These are phyloP conservation scores for Morone chrysops DNA, from an alignment of 2,113 vertebrate species.

Conservation along the genomic window DNA sequence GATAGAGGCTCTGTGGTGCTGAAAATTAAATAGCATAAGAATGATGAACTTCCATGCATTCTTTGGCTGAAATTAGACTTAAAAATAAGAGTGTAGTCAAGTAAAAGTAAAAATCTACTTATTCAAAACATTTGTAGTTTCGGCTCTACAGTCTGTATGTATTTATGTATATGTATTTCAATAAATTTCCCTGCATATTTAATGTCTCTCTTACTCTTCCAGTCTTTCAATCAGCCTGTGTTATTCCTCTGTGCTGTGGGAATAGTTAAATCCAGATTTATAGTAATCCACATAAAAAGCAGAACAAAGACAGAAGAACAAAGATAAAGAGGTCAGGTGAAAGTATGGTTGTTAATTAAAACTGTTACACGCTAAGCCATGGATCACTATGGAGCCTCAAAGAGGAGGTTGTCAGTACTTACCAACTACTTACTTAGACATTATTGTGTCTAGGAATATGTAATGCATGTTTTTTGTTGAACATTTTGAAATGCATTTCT, in stretches of 20 bases:
- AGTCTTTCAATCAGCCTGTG: constrained; percentile 11
- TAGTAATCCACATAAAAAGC: constrained; percentile 36
- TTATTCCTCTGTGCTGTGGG: constrained; percentile 40
- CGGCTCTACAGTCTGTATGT: not conserved
- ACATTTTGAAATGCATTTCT: not conserved
- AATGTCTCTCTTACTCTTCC: not conserved
- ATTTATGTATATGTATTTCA: not conserved
- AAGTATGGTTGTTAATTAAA: constrained; percentile 54
- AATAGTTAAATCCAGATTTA: constrained; percentile 41
- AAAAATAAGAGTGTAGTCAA: not conserved
- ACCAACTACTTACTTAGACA: not conserved
- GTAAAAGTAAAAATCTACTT: not conserved
- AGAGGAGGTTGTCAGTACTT: not conserved
- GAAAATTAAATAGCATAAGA: not conserved
- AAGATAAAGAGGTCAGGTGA: constrained; percentile 40
- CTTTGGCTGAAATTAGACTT: not conserved
- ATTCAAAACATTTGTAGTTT: not conserved
- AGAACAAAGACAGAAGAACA: constrained; percentile 33
- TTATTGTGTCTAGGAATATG: not conserved
- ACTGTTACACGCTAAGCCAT: not conserved
- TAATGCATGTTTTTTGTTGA: no score
- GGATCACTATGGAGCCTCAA: constrained; percentile 1
- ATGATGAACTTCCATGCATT: not conserved
- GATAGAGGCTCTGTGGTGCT: not conserved
- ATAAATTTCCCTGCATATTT: not conserved